A percentile compares a stretch with the other conserved stretches of the same genome.
These are phyloP conservation scores for Calliphora vicina DNA, from an alignment of 1,140 invertebrate genomes.

Conservation along the genomic window DNA sequence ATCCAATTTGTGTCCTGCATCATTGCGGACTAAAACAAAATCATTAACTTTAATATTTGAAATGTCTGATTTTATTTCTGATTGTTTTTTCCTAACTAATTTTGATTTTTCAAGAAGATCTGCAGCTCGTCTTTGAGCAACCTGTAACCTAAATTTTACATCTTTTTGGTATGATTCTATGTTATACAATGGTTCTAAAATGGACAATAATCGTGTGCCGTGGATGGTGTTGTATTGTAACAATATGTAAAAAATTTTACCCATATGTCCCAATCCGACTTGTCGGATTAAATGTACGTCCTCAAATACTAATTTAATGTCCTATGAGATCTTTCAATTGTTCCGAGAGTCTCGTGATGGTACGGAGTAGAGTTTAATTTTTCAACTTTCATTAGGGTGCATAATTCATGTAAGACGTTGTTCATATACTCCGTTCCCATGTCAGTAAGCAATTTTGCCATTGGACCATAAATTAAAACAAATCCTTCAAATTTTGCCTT, in stretches of 20 bases:
- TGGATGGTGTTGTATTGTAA: constrained; percentile 44
- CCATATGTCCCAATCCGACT: constrained; percentile 43
- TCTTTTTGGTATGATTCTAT: constrained; percentile 38
- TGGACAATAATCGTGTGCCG: constrained; percentile 41
- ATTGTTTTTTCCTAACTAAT: not conserved
- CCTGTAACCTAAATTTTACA: constrained; percentile 36
- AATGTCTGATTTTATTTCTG: too few species aligned
- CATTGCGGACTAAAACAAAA: too few species aligned
- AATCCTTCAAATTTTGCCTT: constrained; percentile 44
- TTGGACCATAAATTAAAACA: constrained; percentile 41
- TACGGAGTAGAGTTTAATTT: constrained; percentile 43
- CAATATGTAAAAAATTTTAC: constrained; percentile 43
- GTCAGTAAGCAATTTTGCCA: constrained; percentile 37
- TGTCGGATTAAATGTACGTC: too few species aligned
- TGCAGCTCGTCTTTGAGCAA: constrained; percentile 1
- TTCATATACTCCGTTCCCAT: constrained; percentile 25
- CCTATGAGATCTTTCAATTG: too few species aligned
- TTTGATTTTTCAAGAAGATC: constrained; percentile 31
- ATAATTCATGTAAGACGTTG: constrained; percentile 29
- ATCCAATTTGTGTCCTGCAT: too few species aligned
- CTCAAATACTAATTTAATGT: too few species aligned
- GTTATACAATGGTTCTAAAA: constrained; percentile 41
- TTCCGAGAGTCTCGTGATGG: too few species aligned
- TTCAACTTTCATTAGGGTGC: constrained; percentile 41
- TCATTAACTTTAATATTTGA: too few species aligned